A percentile compares a stretch with the other conserved stretches of the same genome.
Evolutionary conservation across 2,113 vertebrate species (phyloP).

Genomic region (Mobula birostris): DNA sequence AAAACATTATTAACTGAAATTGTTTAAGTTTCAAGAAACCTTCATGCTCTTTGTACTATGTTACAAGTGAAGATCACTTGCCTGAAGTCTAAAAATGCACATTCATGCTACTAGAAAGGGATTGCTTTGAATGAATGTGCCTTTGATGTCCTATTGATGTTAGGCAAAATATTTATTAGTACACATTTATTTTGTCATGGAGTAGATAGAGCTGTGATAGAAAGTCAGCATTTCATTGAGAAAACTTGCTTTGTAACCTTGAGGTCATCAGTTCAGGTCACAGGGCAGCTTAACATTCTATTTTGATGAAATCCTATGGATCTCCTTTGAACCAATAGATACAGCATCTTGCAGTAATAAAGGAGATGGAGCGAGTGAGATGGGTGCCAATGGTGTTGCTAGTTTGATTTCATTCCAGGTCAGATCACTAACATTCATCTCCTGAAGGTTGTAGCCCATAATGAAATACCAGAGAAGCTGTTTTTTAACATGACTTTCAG

Average conservation of each 20-base stretch:
- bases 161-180: conserved; percentile 18
- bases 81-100: background rate
- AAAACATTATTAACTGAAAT: background rate
- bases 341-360: background rate
- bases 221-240: background rate
- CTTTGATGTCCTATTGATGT: conserved; percentile 4
- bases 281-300: background rate
- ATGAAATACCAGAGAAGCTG: background rate
- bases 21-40: background rate
- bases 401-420: background rate
- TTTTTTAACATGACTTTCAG: background rate
- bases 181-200: background rate
- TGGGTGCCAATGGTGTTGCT: background rate
- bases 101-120: background rate
- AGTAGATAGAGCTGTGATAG: conserved; percentile 2
- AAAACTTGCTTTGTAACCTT: background rate
- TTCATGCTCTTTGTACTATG: background rate
- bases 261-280: conserved; percentile 17
- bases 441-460: background rate
- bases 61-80: background rate
- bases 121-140: background rate
- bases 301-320: background rate
- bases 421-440: background rate
- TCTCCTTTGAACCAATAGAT: background rate
- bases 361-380: background rate